phyloP scores from a whole-genome alignment of 2,888 invertebrate genomes.

The Apotomis betuletana region DNA sequence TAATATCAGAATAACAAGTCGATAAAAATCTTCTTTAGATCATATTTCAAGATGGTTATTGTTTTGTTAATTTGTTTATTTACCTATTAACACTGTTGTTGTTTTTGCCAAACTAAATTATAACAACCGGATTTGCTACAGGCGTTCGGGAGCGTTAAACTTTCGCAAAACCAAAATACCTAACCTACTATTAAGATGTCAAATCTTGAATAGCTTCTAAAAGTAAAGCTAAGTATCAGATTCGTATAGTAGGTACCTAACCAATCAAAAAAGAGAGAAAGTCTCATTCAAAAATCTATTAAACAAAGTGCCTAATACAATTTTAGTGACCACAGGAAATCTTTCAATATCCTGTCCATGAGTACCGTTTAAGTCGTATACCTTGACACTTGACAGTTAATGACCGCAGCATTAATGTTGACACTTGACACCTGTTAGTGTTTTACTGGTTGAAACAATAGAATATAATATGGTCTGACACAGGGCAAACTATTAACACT shows the following conservation, averaged over 20 bases:
- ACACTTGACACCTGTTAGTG: slow-evolving; percentile 6
- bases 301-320: no score
- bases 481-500: slow-evolving; percentile 5
- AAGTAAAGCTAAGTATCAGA: not conserved
- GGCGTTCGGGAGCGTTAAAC: slow-evolving; percentile 7
- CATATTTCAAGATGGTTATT: no score
- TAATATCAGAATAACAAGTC: no score
- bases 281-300: not conserved
- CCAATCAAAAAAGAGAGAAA: not conserved
- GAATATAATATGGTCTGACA: slow-evolving; percentile 3
- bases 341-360: not conserved
- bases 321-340: not conserved
- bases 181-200: not conserved
- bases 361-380: no score
- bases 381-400: not conserved
- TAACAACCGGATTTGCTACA: not conserved
- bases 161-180: not conserved
- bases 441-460: slow-evolving; percentile 4
- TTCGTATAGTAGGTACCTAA: not conserved
- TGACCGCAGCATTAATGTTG: not conserved
- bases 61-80: no score
- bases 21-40: no score
- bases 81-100: no score
- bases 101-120: not conserved
- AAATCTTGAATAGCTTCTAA: not conserved